Base-by-base conservation (phyloP, 2,113 vertebrate genomes). In the Desmodus rotundus region DNA sequence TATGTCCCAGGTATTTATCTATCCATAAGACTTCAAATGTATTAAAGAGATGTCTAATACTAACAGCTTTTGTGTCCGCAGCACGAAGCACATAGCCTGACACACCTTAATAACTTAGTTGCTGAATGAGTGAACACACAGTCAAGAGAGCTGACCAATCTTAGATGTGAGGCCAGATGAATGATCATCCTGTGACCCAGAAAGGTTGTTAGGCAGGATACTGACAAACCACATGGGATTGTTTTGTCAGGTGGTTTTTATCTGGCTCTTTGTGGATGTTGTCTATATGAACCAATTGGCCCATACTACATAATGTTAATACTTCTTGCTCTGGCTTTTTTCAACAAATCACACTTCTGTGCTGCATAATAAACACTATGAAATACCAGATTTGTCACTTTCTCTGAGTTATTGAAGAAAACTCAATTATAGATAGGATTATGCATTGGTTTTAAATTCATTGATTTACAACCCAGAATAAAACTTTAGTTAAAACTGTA, bases 331-430 rank as follows among this genome's bases (percentile, higher is more conserved):
- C 31, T 90, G 67, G 13, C 17, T 89, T 88, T 81, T 54, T 56
- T 45, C 14, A 61, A n/a, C 38, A 36, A 50, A 38, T 73, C 41
- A 93, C 5, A 31, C 5, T 77, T 33, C 24, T 14, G 28, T 31
- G n/a, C 28, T 74, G 7, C 38, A 45, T 96, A 68, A 89, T 9
- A 81, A 77, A 31, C 65, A 87, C 10, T 41, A 36, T 82, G 81
- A 92, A 94, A 87, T 82, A 92, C 41, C 77, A 93, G 31, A 16
- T 12, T 54, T 92, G 65, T 41, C 56, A 85, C 28, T 67, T 87
- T 76, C 68, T 94, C 80, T 26, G 74, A 84, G 45, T 87, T 94
- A 95, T 92, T 89, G 78, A 94, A 76, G 56, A 89, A 54, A 94
- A 94, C 81, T 89, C 43, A 83, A 10, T n/a, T 47, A 73, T n/a